Conservation (phyloP, 2,888 invertebrate species). For the Lochmaea crataegi region DNA sequence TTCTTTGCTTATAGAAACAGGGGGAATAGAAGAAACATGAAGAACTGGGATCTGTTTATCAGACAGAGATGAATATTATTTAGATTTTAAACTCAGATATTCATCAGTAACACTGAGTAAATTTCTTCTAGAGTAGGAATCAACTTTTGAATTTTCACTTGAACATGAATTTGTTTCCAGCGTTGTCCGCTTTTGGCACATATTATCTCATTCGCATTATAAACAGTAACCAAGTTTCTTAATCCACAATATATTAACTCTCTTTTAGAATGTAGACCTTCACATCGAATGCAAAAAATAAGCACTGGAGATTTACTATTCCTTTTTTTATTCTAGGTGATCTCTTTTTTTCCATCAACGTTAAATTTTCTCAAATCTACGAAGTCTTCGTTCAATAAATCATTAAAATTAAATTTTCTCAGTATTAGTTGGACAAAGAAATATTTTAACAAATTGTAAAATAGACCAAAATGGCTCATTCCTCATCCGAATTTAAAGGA, state of each 20-base stretch:
- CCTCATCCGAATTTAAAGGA: too few species aligned
- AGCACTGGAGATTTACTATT: slow-evolving; percentile 14
- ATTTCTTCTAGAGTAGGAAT: slow-evolving; percentile 36
- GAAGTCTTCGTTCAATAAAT: slow-evolving; percentile 48
- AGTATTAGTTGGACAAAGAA: too few species aligned
- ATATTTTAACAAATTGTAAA: too few species aligned
- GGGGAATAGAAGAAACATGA: slow-evolving; percentile 3
- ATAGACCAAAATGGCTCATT: too few species aligned
- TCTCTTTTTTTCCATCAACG: neutral
- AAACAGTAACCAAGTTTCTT: slow-evolving; percentile 43
- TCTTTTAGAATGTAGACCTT: slow-evolving; percentile 39
- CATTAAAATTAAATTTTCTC: too few species aligned
- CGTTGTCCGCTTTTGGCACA: slow-evolving; percentile 23
- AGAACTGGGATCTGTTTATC: slow-evolving; percentile 1
- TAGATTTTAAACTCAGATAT: slow-evolving; percentile 22
- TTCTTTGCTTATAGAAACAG: slow-evolving; percentile 12
- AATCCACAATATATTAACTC: slow-evolving; percentile 46
- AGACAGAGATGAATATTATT: slow-evolving; percentile 28
- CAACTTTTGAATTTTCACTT: slow-evolving; percentile 27
- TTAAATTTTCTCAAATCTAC: slow-evolving; percentile 45
- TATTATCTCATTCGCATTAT: slow-evolving; percentile 35
- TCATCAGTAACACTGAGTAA: slow-evolving; percentile 24
- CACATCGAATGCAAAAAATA: slow-evolving; percentile 30
- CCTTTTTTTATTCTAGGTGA: too few species aligned
- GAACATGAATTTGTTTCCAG: slow-evolving; percentile 13